These are phyloP conservation scores for Malurus leucopterus DNA, from an alignment of 2,797 vertebrate genomes.

Conservation along the genomic window DNA sequence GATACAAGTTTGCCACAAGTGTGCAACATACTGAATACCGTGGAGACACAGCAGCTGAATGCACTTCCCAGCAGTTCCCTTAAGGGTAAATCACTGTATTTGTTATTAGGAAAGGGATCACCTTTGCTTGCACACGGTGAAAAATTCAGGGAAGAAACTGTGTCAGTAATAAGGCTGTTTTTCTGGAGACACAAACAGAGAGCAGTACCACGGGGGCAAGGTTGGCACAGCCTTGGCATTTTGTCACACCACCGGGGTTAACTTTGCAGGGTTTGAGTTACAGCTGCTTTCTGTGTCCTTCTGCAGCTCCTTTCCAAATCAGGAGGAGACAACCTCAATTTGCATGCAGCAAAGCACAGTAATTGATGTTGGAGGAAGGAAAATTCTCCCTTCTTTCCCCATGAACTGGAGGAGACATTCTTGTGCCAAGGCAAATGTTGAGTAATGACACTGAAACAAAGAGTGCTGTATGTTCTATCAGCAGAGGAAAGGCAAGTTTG, in stretches of 20 bases:
- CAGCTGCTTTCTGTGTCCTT: not conserved
- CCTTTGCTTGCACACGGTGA: not conserved
- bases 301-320: not conserved
- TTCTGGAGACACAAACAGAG: fast-evolving
- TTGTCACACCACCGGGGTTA: not conserved
- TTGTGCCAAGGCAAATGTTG: not conserved
- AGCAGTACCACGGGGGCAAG: fast-evolving
- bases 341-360: not conserved
- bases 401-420: not conserved
- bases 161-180: not conserved
- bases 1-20: not conserved
- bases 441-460: not conserved
- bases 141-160: not conserved
- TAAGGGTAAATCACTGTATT: not conserved
- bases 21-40: not conserved
- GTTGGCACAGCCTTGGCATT: not conserved
- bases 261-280: not conserved
- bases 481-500: not conserved
- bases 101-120: not conserved
- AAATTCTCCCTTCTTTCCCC: not conserved
- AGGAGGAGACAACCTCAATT: not conserved
- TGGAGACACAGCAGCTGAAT: not conserved
- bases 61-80: not conserved
- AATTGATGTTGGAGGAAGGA: not conserved
- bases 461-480: not conserved